phyloP scores from a whole-genome alignment of 1,140 invertebrate species.

The Drosophila sucinea region DNA sequence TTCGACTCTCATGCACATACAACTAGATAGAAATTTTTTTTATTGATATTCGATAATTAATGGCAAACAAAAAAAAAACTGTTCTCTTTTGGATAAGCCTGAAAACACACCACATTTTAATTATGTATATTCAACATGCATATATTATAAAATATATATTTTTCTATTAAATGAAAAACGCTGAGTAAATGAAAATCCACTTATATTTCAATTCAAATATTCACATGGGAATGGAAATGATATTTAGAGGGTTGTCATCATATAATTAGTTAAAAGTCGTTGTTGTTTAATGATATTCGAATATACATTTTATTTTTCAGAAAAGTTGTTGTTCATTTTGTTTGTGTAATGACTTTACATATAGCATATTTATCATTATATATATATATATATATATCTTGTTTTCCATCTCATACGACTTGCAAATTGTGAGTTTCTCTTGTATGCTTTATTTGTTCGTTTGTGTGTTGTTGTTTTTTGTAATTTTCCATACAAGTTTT shows the following conservation, averaged over 20 bases:
- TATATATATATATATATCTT: slow-evolving; percentile 52
- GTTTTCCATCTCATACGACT: slow-evolving; percentile 33
- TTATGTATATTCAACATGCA: slow-evolving; percentile 54
- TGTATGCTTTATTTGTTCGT: slow-evolving; percentile 25
- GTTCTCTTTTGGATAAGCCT: slow-evolving; percentile 61
- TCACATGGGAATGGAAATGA: background rate
- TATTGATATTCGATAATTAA: slow-evolving; percentile 48
- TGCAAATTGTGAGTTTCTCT: slow-evolving; percentile 28
- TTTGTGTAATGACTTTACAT: slow-evolving; percentile 69
- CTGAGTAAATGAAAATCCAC: slow-evolving; percentile 35
- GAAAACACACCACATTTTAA: slow-evolving; percentile 36
- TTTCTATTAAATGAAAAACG: slow-evolving; percentile 70
- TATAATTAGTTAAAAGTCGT: slow-evolving; percentile 2
- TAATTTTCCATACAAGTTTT: slow-evolving; percentile 48
- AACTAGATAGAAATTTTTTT: slow-evolving; percentile 41
- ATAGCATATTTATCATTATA: slow-evolving; percentile 63
- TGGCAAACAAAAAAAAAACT: slow-evolving; percentile 36
- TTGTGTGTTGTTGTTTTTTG: slow-evolving; percentile 19
- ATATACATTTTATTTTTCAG: slow-evolving; percentile 81
- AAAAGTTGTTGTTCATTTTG: slow-evolving; percentile 75
- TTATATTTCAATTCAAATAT: background rate
- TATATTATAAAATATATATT: slow-evolving; percentile 61
- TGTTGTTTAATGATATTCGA: slow-evolving; percentile 62
- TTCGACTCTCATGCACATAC: slow-evolving; percentile 48
- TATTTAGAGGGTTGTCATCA: too few relatives aligned